Percentiles rank a stretch among this genome's conserved stretches.
phyloP scores from a whole-genome alignment of 2,113 vertebrate genomes.

The Clupea harengus region DNA sequence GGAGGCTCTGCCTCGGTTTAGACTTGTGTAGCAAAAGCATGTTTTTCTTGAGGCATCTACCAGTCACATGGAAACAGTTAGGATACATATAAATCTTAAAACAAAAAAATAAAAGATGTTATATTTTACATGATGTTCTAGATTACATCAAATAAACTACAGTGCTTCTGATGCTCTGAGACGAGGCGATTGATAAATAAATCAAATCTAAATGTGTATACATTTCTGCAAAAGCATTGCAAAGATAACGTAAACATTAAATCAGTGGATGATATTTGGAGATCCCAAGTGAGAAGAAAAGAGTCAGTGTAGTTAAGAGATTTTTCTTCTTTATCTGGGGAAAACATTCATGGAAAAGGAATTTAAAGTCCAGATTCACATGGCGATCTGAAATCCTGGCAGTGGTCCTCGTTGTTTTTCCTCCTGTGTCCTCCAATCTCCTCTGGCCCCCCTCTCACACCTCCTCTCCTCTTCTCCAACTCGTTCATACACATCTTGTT shows the following conservation, averaged over 20 bases:
- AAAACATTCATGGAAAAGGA: not conserved
- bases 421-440: not conserved
- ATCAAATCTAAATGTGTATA: not conserved
- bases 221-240: not conserved
- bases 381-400: not conserved
- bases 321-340: not conserved
- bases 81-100: not conserved
- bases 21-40: not conserved
- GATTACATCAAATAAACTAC: not conserved
- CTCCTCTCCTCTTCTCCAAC: constrained; percentile 18
- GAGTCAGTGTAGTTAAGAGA: not conserved
- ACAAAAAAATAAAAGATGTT: not conserved
- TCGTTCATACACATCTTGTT: not conserved
- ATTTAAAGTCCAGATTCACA: not conserved
- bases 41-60: not conserved
- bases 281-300: not conserved
- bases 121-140: not conserved
- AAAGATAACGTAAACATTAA: not conserved
- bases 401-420: not conserved
- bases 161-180: not conserved
- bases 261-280: not conserved
- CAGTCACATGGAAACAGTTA: not conserved
- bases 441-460: not conserved
- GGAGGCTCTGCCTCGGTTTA: not conserved
- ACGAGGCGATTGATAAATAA: not conserved